phyloP scores from a whole-genome alignment of 64 coral and sea anemone genomes.

The Stichodactyla mertensii region DNA sequence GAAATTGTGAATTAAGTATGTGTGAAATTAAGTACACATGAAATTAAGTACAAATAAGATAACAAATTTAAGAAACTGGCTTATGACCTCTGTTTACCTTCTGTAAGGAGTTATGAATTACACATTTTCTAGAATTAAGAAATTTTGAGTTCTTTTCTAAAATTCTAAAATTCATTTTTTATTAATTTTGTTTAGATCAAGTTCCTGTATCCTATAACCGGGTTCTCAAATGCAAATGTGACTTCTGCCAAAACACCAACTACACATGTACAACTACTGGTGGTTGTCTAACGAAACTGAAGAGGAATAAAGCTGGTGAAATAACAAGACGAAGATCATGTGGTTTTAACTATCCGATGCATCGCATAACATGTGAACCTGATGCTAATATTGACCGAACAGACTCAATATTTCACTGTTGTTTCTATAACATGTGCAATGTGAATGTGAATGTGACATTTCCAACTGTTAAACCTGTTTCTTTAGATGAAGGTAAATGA shows the following conservation, averaged over 20 bases:
- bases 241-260: neutral
- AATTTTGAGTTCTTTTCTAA: neutral
- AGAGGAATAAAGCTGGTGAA: neutral
- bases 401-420: constrained; percentile 19
- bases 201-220: neutral
- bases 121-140: no score
- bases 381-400: neutral
- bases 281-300: constrained; percentile 6
- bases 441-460: constrained; percentile 7
- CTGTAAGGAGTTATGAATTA: no score
- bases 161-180: neutral
- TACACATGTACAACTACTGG: constrained; percentile 30
- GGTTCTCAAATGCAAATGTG: constrained; percentile 3
- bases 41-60: no score
- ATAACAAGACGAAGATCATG: neutral
- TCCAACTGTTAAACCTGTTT: constrained; percentile 16
- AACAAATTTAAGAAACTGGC: no score
- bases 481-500: neutral
- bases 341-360: neutral
- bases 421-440: constrained; percentile 72
- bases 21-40: no score
- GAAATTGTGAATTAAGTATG: no score
- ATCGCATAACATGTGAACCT: neutral
- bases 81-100: no score
- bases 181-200: neutral